Evolutionary conservation across 2,888 invertebrate genomes (phyloP).

Genomic region (Hesperia comma): DNA sequence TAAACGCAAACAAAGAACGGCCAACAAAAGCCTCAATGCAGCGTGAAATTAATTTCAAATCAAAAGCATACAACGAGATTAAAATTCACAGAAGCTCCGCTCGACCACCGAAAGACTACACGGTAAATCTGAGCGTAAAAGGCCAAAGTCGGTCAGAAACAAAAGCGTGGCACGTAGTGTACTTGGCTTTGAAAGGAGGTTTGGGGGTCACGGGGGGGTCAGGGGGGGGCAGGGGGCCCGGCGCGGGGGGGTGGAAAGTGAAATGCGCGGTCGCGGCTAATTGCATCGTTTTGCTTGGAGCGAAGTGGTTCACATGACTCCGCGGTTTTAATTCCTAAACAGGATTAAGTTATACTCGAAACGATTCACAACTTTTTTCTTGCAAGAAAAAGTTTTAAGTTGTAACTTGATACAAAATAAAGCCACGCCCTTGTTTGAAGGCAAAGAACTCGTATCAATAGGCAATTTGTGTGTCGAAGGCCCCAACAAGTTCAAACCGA

Average conservation of each 20-base stretch:
- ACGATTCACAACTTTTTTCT: no score
- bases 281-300: conserved; percentile 37
- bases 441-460: no score
- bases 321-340: background rate
- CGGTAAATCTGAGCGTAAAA: conserved; percentile 25
- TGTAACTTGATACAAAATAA: no score
- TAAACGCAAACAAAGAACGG: background rate
- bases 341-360: no score
- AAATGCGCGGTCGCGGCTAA: conserved; percentile 59
- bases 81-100: conserved; percentile 16
- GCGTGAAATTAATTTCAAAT: conserved; percentile 15
- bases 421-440: no score
- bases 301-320: conserved; percentile 17
- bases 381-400: no score
- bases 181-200: conserved; percentile 74
- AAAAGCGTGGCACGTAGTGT: conserved; percentile 49
- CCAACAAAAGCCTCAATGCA: background rate
- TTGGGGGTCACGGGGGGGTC: conserved; percentile 65
- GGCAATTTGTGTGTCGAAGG: no score
- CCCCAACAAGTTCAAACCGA: no score
- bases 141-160: conserved; percentile 41
- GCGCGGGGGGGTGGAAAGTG: conserved; percentile 63
- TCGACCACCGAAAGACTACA: conserved; percentile 24
- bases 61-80: conserved; percentile 13
- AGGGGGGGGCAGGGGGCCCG: conserved; percentile 23